These are phyloP conservation scores for Pristionchus maxplancki DNA, from an alignment of 2,888 invertebrate species.

Conservation along the genomic window DNA sequence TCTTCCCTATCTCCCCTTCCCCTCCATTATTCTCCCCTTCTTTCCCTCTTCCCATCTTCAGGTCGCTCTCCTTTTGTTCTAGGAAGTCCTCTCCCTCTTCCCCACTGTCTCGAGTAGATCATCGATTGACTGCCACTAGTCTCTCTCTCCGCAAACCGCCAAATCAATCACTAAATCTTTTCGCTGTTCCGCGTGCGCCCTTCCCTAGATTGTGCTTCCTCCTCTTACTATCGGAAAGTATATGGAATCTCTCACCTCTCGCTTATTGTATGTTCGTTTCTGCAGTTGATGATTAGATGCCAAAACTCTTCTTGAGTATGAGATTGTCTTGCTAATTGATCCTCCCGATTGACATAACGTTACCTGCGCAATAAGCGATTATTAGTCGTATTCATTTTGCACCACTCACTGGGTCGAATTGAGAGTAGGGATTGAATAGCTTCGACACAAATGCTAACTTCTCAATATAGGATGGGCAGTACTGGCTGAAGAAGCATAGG, in stretches of 20 bases:
- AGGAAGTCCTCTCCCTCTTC: not conserved
- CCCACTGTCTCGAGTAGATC: not conserved
- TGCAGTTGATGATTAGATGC: not conserved
- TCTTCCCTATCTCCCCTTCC: too few species aligned
- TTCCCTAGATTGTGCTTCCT: not conserved
- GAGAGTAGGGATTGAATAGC: not conserved
- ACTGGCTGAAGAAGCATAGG: not conserved
- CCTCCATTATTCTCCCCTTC: not conserved
- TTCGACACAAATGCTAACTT: not conserved
- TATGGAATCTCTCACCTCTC: not conserved
- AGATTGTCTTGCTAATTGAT: not conserved
- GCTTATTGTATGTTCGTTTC: not conserved
- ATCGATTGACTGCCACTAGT: not conserved
- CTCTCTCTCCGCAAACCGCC: not conserved
- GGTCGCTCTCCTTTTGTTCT: not conserved
- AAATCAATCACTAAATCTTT: not conserved
- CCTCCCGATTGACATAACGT: not conserved
- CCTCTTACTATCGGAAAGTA: not conserved
- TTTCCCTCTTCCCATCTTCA: not conserved
- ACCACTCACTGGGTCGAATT: not conserved
- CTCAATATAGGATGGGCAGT: not conserved
- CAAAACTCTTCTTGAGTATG: not conserved
- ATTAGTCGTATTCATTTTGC: not conserved
- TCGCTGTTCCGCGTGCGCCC: not conserved
- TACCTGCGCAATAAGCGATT: not conserved